Evolutionary conservation across 2,113 vertebrate genomes (phyloP), one percentile per base, ranked within the genome.

Genomic region (Forbesichthys agassizii): DNA sequence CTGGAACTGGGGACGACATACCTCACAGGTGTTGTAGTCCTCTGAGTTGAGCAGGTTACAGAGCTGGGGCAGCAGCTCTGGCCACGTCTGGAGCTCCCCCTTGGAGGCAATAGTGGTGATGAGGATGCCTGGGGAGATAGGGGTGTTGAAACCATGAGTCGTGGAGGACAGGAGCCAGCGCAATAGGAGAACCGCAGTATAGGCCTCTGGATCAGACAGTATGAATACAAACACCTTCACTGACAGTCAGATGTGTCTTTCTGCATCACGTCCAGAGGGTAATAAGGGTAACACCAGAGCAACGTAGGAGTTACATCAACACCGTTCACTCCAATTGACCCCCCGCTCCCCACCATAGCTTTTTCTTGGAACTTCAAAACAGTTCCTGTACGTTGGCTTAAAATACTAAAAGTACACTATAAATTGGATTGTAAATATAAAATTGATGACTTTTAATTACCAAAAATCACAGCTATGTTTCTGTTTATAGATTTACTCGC

Each of bases 11-110:
- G 27, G 27, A 27, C 2, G 27, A n/a, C 84, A 82, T 59, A 96
- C 96, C 95, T 98, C 96, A 18, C 96, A 98, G 0, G 96, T 98
- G 89, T 98, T 98, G 86, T 98, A 98, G 71, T 98, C 96, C 81
- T 98, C 96, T 0, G 96, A 98, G 86, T 98, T 96, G 52, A 98
- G 96, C 62, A 98, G 83, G 89, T 95, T 97, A 82, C 96, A 98
- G 68, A 98, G 94, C 88, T 98, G 96, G 1, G 96, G 96, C 62
- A 98, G 91, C 68, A 98, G 93, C 81, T 98, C 96, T 0, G 96
- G 96, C 96, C 96, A 98, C 75, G 94, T 95, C 87, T 98, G 96
- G 48, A 98, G 91, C 89, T 98, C 96, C 0, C 96, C 96, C 86
- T 97, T 97, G 66, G 96, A 98, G 47, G 95, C 93, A 71, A 97